Evolutionary conservation across 2,113 vertebrate species (phyloP).

Genomic region (Trogon surrucura): DNA sequence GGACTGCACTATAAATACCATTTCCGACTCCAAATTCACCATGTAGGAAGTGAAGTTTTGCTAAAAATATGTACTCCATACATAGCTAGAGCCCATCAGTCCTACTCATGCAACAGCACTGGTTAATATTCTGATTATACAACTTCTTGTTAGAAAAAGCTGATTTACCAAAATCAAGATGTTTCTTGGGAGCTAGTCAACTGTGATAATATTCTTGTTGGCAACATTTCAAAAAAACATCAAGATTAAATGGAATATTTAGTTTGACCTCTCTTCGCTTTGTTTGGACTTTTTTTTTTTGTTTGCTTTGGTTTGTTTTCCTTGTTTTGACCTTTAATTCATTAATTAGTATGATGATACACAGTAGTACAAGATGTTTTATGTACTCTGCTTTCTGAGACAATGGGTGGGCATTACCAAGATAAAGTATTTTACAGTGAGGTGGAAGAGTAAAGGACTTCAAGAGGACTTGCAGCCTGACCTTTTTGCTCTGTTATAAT

Average conservation of each 20-base stretch:
- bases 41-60: not conserved
- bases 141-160: not conserved
- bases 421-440: not conserved
- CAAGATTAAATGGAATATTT: not conserved
- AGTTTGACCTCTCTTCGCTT: not conserved
- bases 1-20: not conserved
- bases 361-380: not conserved
- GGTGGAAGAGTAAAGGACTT: not conserved
- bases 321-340: not conserved
- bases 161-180: not conserved
- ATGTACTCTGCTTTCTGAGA: not conserved
- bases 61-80: not conserved
- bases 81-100: not conserved
- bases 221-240: not conserved
- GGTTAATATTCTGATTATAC: not conserved
- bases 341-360: not conserved
- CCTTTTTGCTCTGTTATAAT: not conserved
- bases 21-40: not conserved
- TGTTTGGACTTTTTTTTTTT: not conserved
- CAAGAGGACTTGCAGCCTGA: not conserved
- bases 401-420: not conserved
- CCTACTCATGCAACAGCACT: not conserved
- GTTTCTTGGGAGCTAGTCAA: not conserved
- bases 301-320: not conserved
- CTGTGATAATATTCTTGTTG: not conserved